These are phyloP conservation scores for Lanistes nyassanus DNA, from an alignment of 1,140 invertebrate genomes.

Conservation along the genomic window DNA sequence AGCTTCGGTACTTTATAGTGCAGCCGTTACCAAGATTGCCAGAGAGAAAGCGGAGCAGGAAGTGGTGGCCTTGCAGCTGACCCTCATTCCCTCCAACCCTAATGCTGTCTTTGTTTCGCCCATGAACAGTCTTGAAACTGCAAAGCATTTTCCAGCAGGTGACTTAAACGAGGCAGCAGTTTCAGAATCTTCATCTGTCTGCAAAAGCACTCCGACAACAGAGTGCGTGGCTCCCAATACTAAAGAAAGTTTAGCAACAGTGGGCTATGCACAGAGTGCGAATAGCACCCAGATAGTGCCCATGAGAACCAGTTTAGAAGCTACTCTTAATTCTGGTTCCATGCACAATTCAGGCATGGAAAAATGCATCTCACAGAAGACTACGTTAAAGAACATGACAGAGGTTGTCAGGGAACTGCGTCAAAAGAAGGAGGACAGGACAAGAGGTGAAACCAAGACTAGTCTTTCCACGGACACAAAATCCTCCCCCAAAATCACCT, in stretches of 20 bases:
- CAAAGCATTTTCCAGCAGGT: too few relatives aligned
- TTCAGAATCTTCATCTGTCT: too few relatives aligned
- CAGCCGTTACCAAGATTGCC: constrained; percentile 47
- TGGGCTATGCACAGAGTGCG: too few relatives aligned
- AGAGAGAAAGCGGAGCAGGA: constrained; percentile 33
- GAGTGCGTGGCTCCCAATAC: too few relatives aligned
- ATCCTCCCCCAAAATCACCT: background rate
- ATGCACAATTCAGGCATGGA: too few relatives aligned
- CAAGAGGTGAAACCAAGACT: background rate
- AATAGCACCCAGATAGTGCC: too few relatives aligned
- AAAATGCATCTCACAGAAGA: too few relatives aligned
- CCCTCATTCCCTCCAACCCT: constrained; percentile 44
- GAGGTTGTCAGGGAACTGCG: constrained; percentile 18
- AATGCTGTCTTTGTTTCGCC: constrained; percentile 46
- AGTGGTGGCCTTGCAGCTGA: constrained; percentile 29
- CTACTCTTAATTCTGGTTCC: too few relatives aligned
- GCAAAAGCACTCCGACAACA: too few relatives aligned
- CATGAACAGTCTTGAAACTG: too few relatives aligned
- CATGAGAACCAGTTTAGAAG: too few relatives aligned
- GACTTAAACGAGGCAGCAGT: constrained; percentile 18
- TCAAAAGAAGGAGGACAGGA: constrained; percentile 14
- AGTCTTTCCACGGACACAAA: background rate
- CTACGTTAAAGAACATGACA: background rate
- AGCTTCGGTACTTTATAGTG: constrained; percentile 50
- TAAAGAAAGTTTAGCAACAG: too few relatives aligned